These are phyloP conservation scores for Gymnothorax reevesii DNA, from an alignment of 2,797 vertebrate species.

Conservation along the genomic window DNA sequence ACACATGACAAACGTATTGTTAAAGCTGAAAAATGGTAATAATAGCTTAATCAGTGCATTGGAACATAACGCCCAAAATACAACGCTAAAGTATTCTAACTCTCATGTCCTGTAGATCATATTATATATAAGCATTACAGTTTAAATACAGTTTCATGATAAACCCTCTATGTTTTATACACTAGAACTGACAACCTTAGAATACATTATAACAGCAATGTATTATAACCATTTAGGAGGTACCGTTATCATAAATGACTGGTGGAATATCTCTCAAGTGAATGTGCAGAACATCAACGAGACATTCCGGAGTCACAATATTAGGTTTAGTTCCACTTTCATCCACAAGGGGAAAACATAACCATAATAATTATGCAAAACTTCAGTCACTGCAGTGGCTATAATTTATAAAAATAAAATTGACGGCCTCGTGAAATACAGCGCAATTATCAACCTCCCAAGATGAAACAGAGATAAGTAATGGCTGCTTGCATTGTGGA, in stretches of 20 bases:
- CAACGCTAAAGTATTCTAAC: neutral
- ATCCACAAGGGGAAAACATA: slow-evolving; percentile 5
- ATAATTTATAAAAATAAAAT: neutral
- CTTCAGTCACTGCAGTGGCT: neutral
- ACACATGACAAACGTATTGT: neutral
- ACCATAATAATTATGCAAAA: neutral
- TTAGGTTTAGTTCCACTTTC: neutral
- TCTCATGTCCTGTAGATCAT: neutral
- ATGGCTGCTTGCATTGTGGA: neutral
- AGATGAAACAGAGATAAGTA: neutral
- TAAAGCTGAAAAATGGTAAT: neutral
- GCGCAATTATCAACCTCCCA: slow-evolving; percentile 7
- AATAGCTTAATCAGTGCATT: neutral
- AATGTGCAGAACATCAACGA: neutral
- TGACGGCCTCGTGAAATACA: neutral
- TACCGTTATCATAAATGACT: neutral
- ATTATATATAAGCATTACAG: neutral
- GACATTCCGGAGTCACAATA: neutral
- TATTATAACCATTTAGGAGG: neutral
- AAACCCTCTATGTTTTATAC: neutral
- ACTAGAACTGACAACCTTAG: neutral
- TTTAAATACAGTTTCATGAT: neutral
- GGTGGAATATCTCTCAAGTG: neutral
- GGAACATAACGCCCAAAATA: neutral
- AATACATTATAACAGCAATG: neutral